Base-by-base conservation (phyloP, 2,888 invertebrate species). In the Drosophila tanythrix region DNA sequence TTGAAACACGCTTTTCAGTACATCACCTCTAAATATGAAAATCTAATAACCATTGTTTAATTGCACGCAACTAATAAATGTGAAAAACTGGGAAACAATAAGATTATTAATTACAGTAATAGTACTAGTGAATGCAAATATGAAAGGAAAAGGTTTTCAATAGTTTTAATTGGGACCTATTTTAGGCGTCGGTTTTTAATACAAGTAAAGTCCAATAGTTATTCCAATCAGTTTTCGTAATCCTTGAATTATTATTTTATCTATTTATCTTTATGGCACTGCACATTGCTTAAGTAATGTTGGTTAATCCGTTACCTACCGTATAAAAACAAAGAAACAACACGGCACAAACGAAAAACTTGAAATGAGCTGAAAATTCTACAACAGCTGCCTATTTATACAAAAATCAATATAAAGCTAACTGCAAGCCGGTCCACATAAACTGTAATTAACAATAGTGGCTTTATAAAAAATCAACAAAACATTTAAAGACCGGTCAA, bases 331-430 rank as follows among this genome's bases (percentile, higher is more conserved):
- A 50, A 25, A 15, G 31, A 51, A 60, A 70, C 72, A 66, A 50
- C 80, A 70, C 80, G 46, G 43, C 73, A 72, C 82, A 69, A 76
- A 72, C 74, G 69, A 79, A 81, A 82, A 83, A 89, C 80, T 86
- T 73, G 51, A 78, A 90, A 84, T 90, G 78, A 90, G 72, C 89
- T 82, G 68, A 79, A 88, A 88, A 88, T 90, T 90, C 90, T 90
- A 77, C 76, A 69, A 52, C 74, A 65, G 64, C 71, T 65, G 56
- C 70, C 66, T 86, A 80, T 90, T 90, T 90, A 90, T 90, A 89
- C 78, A 61, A 67, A 69, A 70, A 60, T 25, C 5, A 51, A 35
- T 38, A 67, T 66, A 29, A 69, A 74, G 60, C 58, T 62, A 68
- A 36, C 33, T 27, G 43, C 52, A 60, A 73, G 67, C 68, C 61